Evolutionary conservation across 2,888 invertebrate genomes (phyloP).

Genomic region (Lobophora halterata): DNA sequence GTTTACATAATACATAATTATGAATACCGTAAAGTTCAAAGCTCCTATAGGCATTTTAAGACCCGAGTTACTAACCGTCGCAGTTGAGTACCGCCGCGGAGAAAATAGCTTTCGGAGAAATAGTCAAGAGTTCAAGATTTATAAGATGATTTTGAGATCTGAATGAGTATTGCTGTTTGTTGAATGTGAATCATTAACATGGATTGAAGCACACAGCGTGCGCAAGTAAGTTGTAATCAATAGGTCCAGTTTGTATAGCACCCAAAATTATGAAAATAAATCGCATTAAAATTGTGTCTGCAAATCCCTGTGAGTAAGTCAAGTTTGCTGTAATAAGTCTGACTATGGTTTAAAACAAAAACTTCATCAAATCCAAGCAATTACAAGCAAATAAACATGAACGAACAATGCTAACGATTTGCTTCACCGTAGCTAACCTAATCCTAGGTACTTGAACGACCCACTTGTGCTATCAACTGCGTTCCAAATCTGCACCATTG

Average conservation of each 20-base stretch:
- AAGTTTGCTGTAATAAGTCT: too few relatives aligned
- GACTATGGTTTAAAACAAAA: too few relatives aligned
- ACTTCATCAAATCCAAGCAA: too few relatives aligned
- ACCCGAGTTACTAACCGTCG: conserved; percentile 30
- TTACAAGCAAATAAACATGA: too few relatives aligned
- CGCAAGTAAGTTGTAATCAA: too few relatives aligned
- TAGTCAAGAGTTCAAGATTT: conserved; percentile 5
- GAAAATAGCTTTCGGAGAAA: conserved; percentile 32
- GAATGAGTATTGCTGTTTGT: background rate
- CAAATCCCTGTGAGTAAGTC: too few relatives aligned
- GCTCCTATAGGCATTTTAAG: conserved; percentile 41
- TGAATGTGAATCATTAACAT: too few relatives aligned
- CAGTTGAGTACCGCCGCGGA: conserved; percentile 40
- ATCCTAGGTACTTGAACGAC: conserved; percentile 8
- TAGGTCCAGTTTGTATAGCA: too few relatives aligned
- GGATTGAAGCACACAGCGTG: too few relatives aligned
- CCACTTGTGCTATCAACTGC: conserved; percentile 17
- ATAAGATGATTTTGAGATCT: background rate
- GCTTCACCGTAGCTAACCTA: background rate
- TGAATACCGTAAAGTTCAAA: conserved; percentile 50
- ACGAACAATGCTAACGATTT: too few relatives aligned
- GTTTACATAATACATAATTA: conserved; percentile 51
- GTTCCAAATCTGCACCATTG: conserved; percentile 9
- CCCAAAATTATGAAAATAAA: too few relatives aligned
- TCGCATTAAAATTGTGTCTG: too few relatives aligned